Evolutionary conservation across 2,113 vertebrate species (phyloP), one percentile per base, ranked within the genome.

Genomic region (Tor tambroides): DNA sequence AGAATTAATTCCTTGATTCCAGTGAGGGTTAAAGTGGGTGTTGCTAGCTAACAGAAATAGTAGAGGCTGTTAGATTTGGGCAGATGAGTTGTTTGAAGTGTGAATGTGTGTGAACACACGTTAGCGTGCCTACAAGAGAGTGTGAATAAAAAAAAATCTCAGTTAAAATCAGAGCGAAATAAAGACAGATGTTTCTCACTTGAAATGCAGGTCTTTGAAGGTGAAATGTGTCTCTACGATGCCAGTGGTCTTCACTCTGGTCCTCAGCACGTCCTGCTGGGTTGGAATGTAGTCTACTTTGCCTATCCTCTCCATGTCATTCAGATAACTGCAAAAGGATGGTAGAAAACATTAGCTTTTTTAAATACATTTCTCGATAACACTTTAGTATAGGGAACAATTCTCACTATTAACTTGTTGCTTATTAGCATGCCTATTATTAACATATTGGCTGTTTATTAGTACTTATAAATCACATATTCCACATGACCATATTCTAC

Each of bases 221-320:
- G 98, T 99, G 95, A 99, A 99, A 91, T 99, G 98, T 0, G 98
- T 99, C 91, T 99, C 98, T 89, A 99, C 98, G 0, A 99, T 99
- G 91, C 98, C 98, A 0, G 98, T 99, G 94, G 98, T 99, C 94
- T 99, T 99, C 92, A 99, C 98, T 5, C 98, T 94, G 86, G 98
- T 99, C 87, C 98, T 95, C 88, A 99, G 95, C 89, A 99, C 98
- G 0, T 99, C 98, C 88, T 98, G 98, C 92, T 99, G 98, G 0
- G 98, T 98, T 65, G 98, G 98, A 90, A 99, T 97, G 93, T 99
- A 99, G 91, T 99, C 97, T 0, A 93, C 88, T 93, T 96, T 96
- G 76, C 93, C 96, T 97, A 98, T 98, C 93, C 97, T 95, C 92
- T 96, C 96, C 96, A 98, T 88, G 91, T 98, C 95, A 0, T 96